phyloP scores from a whole-genome alignment of 2,797 vertebrate genomes.

The Danio aesculapii region DNA sequence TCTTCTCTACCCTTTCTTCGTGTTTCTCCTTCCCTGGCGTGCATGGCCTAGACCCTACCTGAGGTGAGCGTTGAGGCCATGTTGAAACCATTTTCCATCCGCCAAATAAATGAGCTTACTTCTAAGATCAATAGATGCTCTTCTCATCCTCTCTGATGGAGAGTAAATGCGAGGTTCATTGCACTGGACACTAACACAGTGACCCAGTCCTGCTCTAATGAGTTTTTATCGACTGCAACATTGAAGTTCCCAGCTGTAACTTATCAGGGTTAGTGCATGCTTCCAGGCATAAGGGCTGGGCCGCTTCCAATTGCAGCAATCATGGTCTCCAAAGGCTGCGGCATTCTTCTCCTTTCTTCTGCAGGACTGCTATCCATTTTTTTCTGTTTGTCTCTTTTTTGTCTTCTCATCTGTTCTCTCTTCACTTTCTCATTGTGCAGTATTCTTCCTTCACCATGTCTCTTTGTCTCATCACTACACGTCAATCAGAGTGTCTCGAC shows the following conservation, averaged over 20 bases:
- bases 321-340: constrained; percentile 21
- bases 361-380: background rate
- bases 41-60: constrained; percentile 1
- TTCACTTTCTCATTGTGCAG: background rate
- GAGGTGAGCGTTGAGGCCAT: constrained; percentile 44
- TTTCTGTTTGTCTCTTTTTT: background rate
- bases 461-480: background rate
- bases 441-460: background rate
- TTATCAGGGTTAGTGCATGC: constrained; percentile 80
- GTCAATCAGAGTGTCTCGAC: background rate
- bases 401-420: background rate
- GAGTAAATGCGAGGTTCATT: constrained; percentile 67
- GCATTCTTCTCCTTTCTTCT: background rate
- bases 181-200: constrained; percentile 65
- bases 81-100: constrained; percentile 58
- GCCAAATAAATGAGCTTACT: constrained; percentile 64
- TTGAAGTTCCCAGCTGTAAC: constrained; percentile 79
- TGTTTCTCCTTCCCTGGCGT: constrained; percentile 15
- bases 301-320: constrained; percentile 28
- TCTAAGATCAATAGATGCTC: constrained; percentile 59
- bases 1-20: background rate
- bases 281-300: constrained; percentile 62
- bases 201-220: constrained; percentile 83
- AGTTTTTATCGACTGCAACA: constrained; percentile 85
- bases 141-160: constrained; percentile 63